Conservation (phyloP, 2,888 invertebrate genomes). For the Acrocyrtus sp. region DNA sequence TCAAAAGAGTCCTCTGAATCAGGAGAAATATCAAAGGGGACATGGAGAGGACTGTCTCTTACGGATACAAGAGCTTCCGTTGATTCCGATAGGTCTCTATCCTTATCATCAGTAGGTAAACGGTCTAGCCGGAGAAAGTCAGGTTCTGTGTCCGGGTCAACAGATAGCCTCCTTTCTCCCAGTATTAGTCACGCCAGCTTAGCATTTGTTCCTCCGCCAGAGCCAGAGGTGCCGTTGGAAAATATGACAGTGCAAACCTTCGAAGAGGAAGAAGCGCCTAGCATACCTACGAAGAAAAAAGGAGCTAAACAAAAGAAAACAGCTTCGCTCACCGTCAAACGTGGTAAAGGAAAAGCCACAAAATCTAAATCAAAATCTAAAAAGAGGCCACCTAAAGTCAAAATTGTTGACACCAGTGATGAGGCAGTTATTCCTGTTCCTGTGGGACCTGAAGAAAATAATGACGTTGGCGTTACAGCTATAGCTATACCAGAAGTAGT, state of each 20-base stretch:
- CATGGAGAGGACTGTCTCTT: not conserved
- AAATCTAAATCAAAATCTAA: not conserved
- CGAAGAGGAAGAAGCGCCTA: too few relatives aligned
- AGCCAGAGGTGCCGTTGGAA: constrained; percentile 8
- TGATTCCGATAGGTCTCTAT: constrained; percentile 16
- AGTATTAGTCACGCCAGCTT: constrained; percentile 18
- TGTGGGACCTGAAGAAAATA: too few relatives aligned
- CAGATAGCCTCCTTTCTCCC: constrained; percentile 19
- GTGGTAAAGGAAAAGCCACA: not conserved
- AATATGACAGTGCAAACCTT: constrained; percentile 8
- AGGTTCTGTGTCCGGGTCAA: constrained; percentile 28
- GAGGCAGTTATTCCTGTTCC: too few relatives aligned
- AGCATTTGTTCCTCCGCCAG: not conserved
- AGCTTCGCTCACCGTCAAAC: too few relatives aligned
- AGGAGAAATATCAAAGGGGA: constrained; percentile 4
- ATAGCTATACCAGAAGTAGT: too few relatives aligned
- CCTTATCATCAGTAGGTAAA: not conserved
- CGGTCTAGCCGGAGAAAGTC: constrained; percentile 28
- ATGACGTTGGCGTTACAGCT: too few relatives aligned
- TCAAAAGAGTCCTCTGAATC: constrained; percentile 27
- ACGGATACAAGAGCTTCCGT: constrained; percentile 1
- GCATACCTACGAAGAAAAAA: too few relatives aligned
- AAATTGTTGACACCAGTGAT: not conserved
- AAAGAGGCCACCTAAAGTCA: not conserved
- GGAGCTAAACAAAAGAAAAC: too few relatives aligned